A percentile compares a stretch with the other conserved stretches of the same genome.
These are phyloP conservation scores for Elephantulus edwardii DNA, from an alignment of 2,113 vertebrate species.

Conservation along the genomic window DNA sequence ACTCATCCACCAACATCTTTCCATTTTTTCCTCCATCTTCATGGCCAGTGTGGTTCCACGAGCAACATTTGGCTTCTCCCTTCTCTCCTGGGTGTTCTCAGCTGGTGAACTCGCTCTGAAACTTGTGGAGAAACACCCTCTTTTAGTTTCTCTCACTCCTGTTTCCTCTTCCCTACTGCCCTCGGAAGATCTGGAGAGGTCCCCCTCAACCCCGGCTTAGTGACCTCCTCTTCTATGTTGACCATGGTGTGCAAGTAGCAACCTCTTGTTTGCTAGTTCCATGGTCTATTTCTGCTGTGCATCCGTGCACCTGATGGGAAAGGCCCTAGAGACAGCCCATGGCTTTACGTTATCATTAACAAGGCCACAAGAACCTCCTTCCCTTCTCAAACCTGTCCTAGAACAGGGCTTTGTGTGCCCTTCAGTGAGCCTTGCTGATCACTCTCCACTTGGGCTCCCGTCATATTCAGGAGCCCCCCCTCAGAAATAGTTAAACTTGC, in stretches of 20 bases:
- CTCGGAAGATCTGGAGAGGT: background rate
- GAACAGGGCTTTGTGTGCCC: background rate
- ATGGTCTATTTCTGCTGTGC: background rate
- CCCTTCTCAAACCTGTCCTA: background rate
- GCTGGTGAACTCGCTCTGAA: background rate
- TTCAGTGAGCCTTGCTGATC: background rate
- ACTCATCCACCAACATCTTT: background rate
- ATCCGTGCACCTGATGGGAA: fast-evolving
- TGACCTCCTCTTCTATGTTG: background rate
- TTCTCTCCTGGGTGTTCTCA: constrained; percentile 4
- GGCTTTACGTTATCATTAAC: background rate
- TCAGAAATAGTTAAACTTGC: background rate
- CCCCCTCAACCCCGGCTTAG: background rate
- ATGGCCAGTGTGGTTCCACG: background rate
- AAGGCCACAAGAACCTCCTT: background rate
- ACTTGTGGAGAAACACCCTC: background rate
- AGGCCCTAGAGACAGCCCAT: background rate
- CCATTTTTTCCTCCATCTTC: background rate
- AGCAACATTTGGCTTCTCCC: background rate
- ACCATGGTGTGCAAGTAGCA: no score
- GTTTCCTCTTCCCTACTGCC: background rate
- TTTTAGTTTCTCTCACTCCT: background rate
- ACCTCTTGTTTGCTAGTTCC: background rate
- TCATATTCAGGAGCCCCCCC: no score
- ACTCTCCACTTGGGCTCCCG: background rate